phyloP scores from a whole-genome alignment of 2,797 vertebrate species.

The Ispidina picta region DNA sequence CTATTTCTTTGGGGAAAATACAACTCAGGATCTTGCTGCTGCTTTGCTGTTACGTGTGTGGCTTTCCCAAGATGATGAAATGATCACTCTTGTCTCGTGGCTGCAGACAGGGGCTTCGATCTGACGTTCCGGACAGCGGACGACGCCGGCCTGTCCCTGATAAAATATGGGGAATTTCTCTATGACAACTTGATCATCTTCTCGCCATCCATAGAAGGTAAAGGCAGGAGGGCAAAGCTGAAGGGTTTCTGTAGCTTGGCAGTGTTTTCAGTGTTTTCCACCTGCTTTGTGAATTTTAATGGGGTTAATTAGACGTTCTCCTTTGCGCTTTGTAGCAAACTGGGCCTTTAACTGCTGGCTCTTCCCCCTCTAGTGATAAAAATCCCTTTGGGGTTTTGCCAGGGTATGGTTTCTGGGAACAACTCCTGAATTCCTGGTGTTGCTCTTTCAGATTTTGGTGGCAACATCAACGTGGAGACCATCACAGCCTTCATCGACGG shows the following conservation, averaged over 20 bases:
- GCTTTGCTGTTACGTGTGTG: neutral
- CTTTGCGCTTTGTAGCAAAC: neutral
- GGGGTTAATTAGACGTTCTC: neutral
- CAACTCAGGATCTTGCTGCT: neutral
- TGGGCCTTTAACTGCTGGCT: neutral
- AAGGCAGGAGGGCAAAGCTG: neutral
- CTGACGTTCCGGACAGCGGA: slow-evolving; percentile 92
- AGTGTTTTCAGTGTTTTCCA: neutral
- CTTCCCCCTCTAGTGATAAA: neutral
- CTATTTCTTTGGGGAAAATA: neutral
- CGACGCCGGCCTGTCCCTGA: slow-evolving; percentile 90
- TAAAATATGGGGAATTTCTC: slow-evolving; percentile 96
- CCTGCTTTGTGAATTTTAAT: neutral
- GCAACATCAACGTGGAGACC: slow-evolving; percentile 96
- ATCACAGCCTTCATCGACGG: slow-evolving; percentile 96
- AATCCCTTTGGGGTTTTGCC: neutral
- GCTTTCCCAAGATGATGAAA: fast-evolving
- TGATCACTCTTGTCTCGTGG: neutral
- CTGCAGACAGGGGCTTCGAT: slow-evolving; percentile 92
- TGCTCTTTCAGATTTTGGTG: slow-evolving; percentile 91
- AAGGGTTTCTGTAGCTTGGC: neutral
- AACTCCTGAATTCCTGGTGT: fast-evolving
- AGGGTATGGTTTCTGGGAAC: neutral
- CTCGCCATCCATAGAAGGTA: slow-evolving; percentile 95
- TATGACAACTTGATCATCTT: slow-evolving; percentile 96